Conservation (phyloP, 2,888 invertebrate genomes). For the Phyto melanocephala region DNA sequence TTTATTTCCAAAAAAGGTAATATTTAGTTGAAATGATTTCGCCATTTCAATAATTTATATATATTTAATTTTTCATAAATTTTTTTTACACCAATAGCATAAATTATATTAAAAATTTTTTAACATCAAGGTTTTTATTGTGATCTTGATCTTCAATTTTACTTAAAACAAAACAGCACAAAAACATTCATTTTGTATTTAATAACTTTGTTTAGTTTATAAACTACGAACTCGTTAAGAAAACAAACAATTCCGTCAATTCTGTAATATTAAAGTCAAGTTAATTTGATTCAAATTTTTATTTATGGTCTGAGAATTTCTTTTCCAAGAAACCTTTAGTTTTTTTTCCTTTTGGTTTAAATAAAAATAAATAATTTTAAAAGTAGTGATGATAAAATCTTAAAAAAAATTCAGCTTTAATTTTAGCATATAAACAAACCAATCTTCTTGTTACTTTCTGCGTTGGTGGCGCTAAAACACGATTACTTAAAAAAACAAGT, state of each 20-base stretch:
- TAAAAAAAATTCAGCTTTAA: not conserved
- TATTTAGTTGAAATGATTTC: no score
- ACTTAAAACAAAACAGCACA: not conserved
- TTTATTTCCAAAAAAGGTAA: no score
- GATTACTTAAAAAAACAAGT: no score
- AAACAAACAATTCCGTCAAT: slow-evolving; percentile 45
- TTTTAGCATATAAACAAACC: not conserved
- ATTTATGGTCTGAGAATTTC: slow-evolving; percentile 58
- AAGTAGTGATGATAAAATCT: slow-evolving; percentile 10
- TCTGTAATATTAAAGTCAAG: slow-evolving; percentile 9
- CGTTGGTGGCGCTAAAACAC: no score
- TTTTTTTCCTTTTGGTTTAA: slow-evolving; percentile 15
- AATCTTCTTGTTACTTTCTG: no score
- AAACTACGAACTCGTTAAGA: slow-evolving; percentile 34
- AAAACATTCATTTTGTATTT: not conserved
- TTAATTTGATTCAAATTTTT: slow-evolving; percentile 34
- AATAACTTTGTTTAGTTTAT: slow-evolving; percentile 34
- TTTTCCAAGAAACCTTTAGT: slow-evolving; percentile 14
- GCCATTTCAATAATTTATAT: no score
- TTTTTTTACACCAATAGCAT: not conserved
- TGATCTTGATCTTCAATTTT: slow-evolving; percentile 35
- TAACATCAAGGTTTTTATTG: slow-evolving; percentile 4
- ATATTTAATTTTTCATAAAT: not conserved
- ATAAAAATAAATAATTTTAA: slow-evolving; percentile 41
- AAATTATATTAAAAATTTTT: not conserved